Base-by-base conservation (phyloP, 1,140 invertebrate genomes). In the Acyrthosiphon pisum region DNA sequence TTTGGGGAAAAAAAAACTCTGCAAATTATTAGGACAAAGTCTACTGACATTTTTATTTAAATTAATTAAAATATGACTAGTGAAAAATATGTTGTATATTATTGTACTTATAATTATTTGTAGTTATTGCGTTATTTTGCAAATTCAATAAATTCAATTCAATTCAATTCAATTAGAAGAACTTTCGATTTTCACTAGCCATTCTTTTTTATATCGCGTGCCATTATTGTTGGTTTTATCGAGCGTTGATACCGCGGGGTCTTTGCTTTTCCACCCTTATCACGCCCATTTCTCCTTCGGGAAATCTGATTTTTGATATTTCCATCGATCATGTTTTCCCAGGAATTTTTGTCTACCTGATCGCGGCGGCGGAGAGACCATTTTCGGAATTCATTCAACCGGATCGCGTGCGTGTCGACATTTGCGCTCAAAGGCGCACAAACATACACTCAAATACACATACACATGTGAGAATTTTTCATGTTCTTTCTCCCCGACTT, bases 381-480 rank as follows among this genome's bases (percentile, higher is more conserved):
- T 90, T 89, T 48, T 90, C 50, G 23, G 88, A 90, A 90, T 56
- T 90, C 50, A 50, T 90, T 90, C 88, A 37, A 56, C 41, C 48
- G 23, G 48, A 90, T 90, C 35, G 88, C 88, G 88, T 90, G 88
- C 22, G n/a, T 35, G 35, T n/a, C 46, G 14, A 88, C 9, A 11
- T n/a, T 87, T 41, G 8, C 23, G 11, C 26, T 87, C 44, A 87
- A 30, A 88, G 30, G 30, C 2, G 6, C 86, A n/a, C n/a, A 50
- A 4, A 20, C 20, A 48, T 11, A 48, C 48, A 48, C 14, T 11
- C 48, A 48, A 8, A 48, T 14, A 48, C 48, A 48, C 48, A 48
- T 14, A 48, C 11, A 48, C 0, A 18, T 41, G 23, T 26, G 23
- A 23, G 20, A 23, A 41, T 44, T 84, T 23, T 84, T 84, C 37